Evolutionary conservation across 1,140 invertebrate species (phyloP), one percentile per base, ranked within the genome.

Genomic region (Pomphorhynchus laevis): DNA sequence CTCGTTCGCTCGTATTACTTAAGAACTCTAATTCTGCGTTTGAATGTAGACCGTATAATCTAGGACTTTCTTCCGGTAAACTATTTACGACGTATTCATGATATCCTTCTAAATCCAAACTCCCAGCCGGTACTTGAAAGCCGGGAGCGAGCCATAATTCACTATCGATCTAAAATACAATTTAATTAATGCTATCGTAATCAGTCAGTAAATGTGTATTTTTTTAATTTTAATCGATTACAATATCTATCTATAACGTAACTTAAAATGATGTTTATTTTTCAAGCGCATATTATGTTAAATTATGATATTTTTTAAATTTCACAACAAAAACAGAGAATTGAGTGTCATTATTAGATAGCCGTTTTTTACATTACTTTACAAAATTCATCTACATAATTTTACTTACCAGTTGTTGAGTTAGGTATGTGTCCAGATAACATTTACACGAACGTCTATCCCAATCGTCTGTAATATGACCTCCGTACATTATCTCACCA

Each of bases 401-500:
- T 62, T 55, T 49, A 79, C 74, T 55, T 91, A 79, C 14, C 16
- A 17, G 6, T 5, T n/a, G 14, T 4, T 3, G 67, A 49, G 77
- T 72, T 67, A 89, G 70, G 41, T 79, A 67, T 52, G 84, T 77
- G 54, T 84, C 74, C 27, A 86, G 64, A 53, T 86, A 86, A 4
- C 74, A 72, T 34, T 69, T 70, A 50, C 79, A 86, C 1, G 86
- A 59, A 42, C 70, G 62, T 47, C 79, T 59, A 55, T 89, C 80
- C 76, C 77, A 86, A 53, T 91, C 79, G 51, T 89, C 79, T 1
- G 80, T 91, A 34, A 91, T 86, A 49, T 89, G 79, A 1, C 79
- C 79, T 1, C 80, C 80, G 48, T 91, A 91, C 79, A 86, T 91
- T 43, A 89, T 89, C 59, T 91, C 79, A 3, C 79, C 79, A 52